Base-by-base conservation (phyloP, 2,113 vertebrate species). In the Nibea albiflora region DNA sequence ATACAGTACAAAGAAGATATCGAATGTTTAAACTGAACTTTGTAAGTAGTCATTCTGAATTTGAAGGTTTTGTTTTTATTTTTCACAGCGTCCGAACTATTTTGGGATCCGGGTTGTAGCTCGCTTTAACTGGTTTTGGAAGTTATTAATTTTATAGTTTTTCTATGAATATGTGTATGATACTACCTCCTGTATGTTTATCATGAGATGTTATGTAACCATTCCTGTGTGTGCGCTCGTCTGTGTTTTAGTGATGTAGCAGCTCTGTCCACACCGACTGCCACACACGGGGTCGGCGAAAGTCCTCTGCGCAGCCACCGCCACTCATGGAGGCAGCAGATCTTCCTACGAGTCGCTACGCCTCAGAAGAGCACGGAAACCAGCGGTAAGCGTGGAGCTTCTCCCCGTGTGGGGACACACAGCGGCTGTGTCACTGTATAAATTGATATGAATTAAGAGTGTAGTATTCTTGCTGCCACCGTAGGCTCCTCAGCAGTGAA, bases 291-390 rank as follows among this genome's bases (percentile, higher is more conserved):
- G 0, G 72, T 86, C 0, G 92, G 89, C 0, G 93, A 94, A 75
- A 97, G 95, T 81, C 97, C 97, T 0, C 85, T 97, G 11, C 95
- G 93, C 67, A 94, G 92, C 2, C 96, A 96, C 3, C 94, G 97
- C 31, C 97, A 98, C 85, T 99, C 98, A 0, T 99, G 98, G 98
- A 96, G 98, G 85, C 98, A 99, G 80, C 98, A 99, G 95, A 99
- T 99, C 86, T 99, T 99, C 90, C 94, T 99, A 2, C 94, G 98
- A 9, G 98, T 99, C n/a, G 97, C 98, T 6, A 99, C 98, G 0
- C 98, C 98, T 1, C 98, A 99, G 93, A 99, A 99, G 89, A 94
- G 92, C 0, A 93, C 95, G 0, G 98, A 99, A 11, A 88, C 95
- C 64, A 92, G 80, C 57, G 97, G 95, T 96, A 95, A 0, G 95